These are phyloP conservation scores for Mellivora capensis DNA, from an alignment of 2,113 vertebrate genomes.

Conservation along the genomic window DNA sequence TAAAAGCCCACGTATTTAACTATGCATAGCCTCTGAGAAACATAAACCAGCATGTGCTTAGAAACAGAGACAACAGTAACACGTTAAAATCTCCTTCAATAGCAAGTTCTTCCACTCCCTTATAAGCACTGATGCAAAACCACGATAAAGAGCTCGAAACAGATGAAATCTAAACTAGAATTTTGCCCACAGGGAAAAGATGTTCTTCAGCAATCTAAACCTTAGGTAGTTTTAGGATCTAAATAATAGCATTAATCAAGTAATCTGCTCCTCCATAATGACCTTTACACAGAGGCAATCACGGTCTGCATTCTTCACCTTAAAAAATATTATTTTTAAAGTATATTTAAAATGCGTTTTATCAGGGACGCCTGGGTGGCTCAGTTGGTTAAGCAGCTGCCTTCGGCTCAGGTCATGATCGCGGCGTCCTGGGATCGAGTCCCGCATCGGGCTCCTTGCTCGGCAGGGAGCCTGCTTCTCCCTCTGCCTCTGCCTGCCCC, in stretches of 20 bases:
- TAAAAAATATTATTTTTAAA: neutral
- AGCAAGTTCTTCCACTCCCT: neutral
- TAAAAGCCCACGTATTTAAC: neutral
- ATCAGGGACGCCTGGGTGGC: too few relatives aligned
- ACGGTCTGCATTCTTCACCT: neutral
- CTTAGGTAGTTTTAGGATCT: neutral
- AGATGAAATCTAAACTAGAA: constrained; percentile 36
- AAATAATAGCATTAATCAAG: constrained; percentile 10
- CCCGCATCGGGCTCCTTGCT: too few relatives aligned
- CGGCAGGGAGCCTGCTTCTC: too few relatives aligned
- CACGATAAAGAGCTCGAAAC: constrained; percentile 7
- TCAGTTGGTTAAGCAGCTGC: too few relatives aligned
- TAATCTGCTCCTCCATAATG: neutral
- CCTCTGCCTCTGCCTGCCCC: too few relatives aligned
- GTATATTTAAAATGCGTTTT: neutral
- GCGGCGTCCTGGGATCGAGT: too few relatives aligned
- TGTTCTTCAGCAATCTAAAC: neutral
- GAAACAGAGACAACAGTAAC: neutral
- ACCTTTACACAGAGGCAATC: neutral
- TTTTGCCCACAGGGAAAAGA: constrained; percentile 2
- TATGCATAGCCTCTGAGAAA: neutral
- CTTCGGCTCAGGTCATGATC: too few relatives aligned
- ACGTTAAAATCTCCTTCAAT: neutral
- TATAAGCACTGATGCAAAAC: neutral
- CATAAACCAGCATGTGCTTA: neutral